phyloP scores from a whole-genome alignment of 2,888 invertebrate genomes.

The Phasia obesa region DNA sequence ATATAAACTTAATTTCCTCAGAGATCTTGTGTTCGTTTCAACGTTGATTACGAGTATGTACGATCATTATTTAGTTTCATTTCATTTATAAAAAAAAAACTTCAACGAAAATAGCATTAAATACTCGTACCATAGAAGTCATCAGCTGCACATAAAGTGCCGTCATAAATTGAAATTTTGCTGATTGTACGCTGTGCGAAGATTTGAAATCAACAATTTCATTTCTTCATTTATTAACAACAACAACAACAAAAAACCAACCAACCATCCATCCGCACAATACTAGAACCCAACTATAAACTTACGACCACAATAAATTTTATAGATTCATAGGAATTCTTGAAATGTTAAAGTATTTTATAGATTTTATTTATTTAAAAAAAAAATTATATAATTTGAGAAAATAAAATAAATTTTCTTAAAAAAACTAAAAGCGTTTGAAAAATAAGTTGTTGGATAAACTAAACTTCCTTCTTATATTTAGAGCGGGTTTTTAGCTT shows the following conservation, averaged over 20 bases:
- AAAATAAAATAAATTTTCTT: conserved; percentile 47
- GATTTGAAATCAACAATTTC: conserved; percentile 46
- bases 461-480: no score
- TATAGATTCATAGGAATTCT: conserved; percentile 52
- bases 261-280: not conserved
- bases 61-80: conserved; percentile 66
- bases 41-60: conserved; percentile 58
- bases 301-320: conserved; percentile 54
- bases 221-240: conserved; percentile 30
- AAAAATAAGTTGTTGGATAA: no score
- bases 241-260: not conserved
- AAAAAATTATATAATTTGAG: conserved; percentile 31
- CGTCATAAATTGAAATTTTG: conserved; percentile 67
- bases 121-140: conserved; percentile 44
- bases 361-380: conserved; percentile 28
- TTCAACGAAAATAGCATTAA: conserved; percentile 18
- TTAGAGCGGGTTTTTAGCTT: no score
- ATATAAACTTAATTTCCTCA: conserved; percentile 61
- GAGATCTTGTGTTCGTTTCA: conserved; percentile 55
- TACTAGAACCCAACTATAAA: conserved; percentile 31
- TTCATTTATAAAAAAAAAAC: conserved; percentile 34
- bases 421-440: conserved; percentile 2
- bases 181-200: conserved; percentile 51
- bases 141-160: conserved; percentile 60
- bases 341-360: conserved; percentile 47